Evolutionary conservation across 2,113 vertebrate genomes (phyloP).

Genomic region (Mustelus asterias): DNA sequence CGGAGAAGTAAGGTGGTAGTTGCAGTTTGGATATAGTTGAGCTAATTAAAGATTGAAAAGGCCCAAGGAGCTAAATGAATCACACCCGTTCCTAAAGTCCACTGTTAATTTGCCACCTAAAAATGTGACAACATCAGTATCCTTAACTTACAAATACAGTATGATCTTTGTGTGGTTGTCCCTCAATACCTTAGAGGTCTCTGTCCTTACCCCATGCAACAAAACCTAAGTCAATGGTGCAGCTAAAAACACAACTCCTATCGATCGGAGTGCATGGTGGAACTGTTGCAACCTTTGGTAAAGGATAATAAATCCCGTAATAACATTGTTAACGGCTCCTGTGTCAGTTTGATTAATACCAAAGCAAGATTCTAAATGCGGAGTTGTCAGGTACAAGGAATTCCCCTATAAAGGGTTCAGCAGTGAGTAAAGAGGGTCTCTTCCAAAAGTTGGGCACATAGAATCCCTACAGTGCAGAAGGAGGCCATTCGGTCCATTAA

Average conservation of each 20-base stretch:
- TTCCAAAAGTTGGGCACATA: not conserved
- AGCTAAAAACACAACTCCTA: not conserved
- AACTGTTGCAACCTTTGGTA: not conserved
- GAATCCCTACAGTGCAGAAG: too few species aligned
- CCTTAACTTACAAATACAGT: not conserved
- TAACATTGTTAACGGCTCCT: not conserved
- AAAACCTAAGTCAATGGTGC: not conserved
- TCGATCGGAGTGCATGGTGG: not conserved
- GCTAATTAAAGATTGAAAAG: not conserved
- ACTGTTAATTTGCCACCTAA: not conserved
- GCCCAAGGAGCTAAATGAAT: not conserved
- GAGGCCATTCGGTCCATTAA: too few species aligned
- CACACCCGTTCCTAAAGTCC: not conserved
- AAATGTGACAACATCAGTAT: not conserved
- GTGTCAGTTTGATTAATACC: not conserved
- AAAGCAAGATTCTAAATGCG: not conserved
- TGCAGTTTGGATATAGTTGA: too few species aligned
- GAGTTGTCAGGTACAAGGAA: not conserved
- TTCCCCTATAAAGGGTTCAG: not conserved
- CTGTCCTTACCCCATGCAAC: not conserved
- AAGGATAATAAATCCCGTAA: not conserved
- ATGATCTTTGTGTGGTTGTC: not conserved
- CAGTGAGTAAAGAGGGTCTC: not conserved
- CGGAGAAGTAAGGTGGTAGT: too few species aligned
- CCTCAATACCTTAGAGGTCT: not conserved